Base-by-base conservation (phyloP, 2,797 vertebrate species). In the Florisuga fusca region DNA sequence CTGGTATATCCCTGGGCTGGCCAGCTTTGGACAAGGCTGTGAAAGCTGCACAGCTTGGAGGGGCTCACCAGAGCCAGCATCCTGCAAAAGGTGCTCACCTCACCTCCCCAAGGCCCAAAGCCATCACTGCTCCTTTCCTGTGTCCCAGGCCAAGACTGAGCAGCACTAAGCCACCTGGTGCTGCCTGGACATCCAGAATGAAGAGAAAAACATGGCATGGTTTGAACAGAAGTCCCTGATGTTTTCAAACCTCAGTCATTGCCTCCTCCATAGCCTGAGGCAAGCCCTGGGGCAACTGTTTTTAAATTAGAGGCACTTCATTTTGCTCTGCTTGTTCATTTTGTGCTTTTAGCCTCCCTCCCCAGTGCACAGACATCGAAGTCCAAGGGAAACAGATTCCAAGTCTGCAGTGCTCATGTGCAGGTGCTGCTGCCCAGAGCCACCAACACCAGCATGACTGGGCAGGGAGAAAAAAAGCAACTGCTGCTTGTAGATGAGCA, bases 391-490 rank as follows among this genome's bases (percentile, higher is more conserved):
- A 41, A 29, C 1, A 21, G 41, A 84, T 74, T 85, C 23, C 77
- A n/a, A 9, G 21, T 26, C 15, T 69, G 3, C 26, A 46, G 29
- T 0, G 0, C 21, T 72, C 4, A 0, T 2, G 0, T 2, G 6
- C 29, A 73, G n/a, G 22, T 78, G 33, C 22, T 81, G 54, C 58
- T 61, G 46, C 50, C 50, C 69, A 50, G 57, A 81, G 34, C 23
- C 34, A 31, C 22, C 51, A 31, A 20, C 38, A 27, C 7, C 51
- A 62, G 26, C 29, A 27, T 0, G 31, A 33, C 15, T 53, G 22
- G 31, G 21, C 19, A 73, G n/a, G 34, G 54, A 80, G 19, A 10
- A 25, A 36, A 25, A 43, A 23, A 9, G 10, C 7, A 2, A 18
- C 34, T 34, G 25, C 12, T 69, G 62, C 55, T 66, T 41, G 38